phyloP scores from a whole-genome alignment of 2,113 vertebrate species.

The Tragelaphus scriptus region DNA sequence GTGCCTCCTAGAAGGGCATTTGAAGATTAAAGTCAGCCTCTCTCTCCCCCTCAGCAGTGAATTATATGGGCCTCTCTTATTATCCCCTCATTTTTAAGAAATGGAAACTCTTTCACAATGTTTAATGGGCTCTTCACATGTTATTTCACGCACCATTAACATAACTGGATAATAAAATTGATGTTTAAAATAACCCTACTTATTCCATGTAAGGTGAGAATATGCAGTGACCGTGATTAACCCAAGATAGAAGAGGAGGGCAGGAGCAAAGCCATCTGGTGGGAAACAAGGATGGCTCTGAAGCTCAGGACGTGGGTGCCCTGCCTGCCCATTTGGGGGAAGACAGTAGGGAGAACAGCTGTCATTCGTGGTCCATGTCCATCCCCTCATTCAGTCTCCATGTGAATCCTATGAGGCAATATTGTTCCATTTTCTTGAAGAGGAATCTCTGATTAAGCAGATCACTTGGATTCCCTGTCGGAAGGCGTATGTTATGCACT shows the following conservation, averaged over 20 bases:
- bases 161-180: constrained; percentile 69
- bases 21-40: constrained; percentile 55
- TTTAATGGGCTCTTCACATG: constrained; percentile 68
- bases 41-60: constrained; percentile 23
- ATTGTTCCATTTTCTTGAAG: not conserved
- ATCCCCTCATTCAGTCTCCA: not conserved
- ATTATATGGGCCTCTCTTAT: constrained; percentile 43
- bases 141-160: constrained; percentile 70
- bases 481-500: not conserved
- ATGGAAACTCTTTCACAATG: constrained; percentile 57
- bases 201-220: constrained; percentile 25
- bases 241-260: not conserved
- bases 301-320: not conserved
- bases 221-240: constrained; percentile 28
- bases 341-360: not conserved
- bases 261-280: not conserved
- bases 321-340: not conserved
- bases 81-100: constrained; percentile 60
- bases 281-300: not conserved
- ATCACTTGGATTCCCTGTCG: not conserved
- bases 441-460: not conserved
- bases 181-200: constrained; percentile 56
- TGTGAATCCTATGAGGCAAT: not conserved
- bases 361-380: not conserved
- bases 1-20: constrained; percentile 7